Percentiles rank a stretch among this genome's conserved stretches.
Evolutionary conservation across 23 tunicate genomes (phyloP).

Genomic region (Halocynthia aurantium): DNA sequence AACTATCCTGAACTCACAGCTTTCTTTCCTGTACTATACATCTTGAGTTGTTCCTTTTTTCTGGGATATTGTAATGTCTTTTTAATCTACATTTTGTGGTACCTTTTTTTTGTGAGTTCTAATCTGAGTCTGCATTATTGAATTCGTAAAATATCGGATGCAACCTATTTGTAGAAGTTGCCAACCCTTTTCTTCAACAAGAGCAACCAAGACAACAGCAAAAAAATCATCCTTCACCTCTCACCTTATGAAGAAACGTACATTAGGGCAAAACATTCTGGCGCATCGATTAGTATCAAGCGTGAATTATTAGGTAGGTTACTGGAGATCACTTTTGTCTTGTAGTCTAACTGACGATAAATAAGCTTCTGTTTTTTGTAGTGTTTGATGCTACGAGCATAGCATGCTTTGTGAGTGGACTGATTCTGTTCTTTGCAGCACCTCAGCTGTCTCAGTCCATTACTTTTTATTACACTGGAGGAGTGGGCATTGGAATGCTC

Average conservation of each 20-base stretch:
- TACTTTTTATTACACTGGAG: conserved; percentile 60
- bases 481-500: conserved; percentile 55
- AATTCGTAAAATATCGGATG: too few relatives aligned
- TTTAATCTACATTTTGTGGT: too few relatives aligned
- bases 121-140: too few relatives aligned
- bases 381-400: conserved; percentile 27
- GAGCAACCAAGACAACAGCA: neutral
- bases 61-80: too few relatives aligned
- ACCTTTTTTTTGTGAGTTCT: too few relatives aligned
- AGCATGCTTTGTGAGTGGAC: conserved; percentile 28
- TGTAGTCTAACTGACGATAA: neutral
- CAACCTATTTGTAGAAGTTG: too few relatives aligned
- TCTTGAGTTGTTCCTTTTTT: too few relatives aligned
- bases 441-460: conserved; percentile 38
- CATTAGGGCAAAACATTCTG: neutral
- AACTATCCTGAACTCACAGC: too few relatives aligned
- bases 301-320: neutral
- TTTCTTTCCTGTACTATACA: too few relatives aligned
- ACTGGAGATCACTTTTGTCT: neutral
- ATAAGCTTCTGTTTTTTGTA: neutral
- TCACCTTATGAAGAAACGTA: conserved; percentile 13
- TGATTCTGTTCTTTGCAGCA: conserved; percentile 29
- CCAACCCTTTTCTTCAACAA: neutral
- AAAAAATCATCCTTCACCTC: neutral
- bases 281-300: neutral